A percentile compares a stretch with the other conserved stretches of the same genome.
Evolutionary conservation across 1,140 invertebrate species (phyloP).

Genomic region (Pectinophora gossypiella): DNA sequence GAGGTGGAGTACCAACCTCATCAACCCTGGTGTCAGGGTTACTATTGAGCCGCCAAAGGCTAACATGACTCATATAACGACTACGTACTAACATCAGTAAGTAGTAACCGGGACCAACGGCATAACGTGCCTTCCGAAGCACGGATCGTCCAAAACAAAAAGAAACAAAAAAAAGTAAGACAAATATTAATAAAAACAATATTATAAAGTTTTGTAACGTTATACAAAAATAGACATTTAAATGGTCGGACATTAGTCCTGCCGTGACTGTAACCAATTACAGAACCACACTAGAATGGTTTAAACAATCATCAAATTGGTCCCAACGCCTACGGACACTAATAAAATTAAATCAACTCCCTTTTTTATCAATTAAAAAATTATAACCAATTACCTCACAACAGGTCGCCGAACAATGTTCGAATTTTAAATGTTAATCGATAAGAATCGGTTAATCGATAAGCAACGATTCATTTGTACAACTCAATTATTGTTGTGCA

Average conservation of each 20-base stretch:
- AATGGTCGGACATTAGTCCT: not conserved
- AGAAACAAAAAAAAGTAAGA: no score
- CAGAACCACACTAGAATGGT: not conserved
- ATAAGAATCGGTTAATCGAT: slow-evolving; percentile 43
- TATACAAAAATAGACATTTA: no score
- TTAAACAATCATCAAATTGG: not conserved
- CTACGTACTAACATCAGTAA: no score
- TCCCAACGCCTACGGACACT: not conserved
- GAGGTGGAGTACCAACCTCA: no score
- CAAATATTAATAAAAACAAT: no score
- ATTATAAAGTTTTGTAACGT: no score
- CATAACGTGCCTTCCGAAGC: no score
- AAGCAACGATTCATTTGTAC: slow-evolving; percentile 45
- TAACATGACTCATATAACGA: no score
- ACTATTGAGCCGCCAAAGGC: no score
- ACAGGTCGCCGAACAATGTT: slow-evolving; percentile 49
- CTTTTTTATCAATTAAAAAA: slow-evolving; percentile 53
- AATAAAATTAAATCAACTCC: slow-evolving; percentile 12
- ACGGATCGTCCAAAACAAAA: no score
- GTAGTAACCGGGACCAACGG: no score
- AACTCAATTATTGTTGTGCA: slow-evolving; percentile 56
- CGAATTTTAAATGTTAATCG: slow-evolving; percentile 53
- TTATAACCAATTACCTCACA: slow-evolving; percentile 55
- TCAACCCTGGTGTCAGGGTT: no score
- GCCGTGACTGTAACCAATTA: not conserved